phyloP scores from a whole-genome alignment of 2,888 invertebrate species.

The Drosophila longiperda region DNA sequence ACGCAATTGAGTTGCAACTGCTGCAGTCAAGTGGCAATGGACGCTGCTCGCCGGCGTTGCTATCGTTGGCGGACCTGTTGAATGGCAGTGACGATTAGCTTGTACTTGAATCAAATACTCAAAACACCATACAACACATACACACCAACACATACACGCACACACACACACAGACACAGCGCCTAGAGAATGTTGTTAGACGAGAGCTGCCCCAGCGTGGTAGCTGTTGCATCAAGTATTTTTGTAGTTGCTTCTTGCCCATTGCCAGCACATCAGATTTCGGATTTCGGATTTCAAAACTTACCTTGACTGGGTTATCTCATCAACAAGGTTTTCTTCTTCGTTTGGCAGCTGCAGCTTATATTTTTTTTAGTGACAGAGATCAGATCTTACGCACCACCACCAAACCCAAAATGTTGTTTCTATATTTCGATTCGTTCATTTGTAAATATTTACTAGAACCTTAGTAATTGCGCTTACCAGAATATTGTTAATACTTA shows the following conservation, averaged over 20 bases:
- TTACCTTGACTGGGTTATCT: constrained; percentile 26
- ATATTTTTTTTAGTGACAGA: constrained; percentile 21
- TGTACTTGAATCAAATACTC: constrained; percentile 47
- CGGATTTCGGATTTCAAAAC: not conserved
- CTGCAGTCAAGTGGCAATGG: constrained; percentile 50
- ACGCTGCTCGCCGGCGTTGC: constrained; percentile 43
- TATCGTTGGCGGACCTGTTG: constrained; percentile 61
- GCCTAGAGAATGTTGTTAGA: constrained; percentile 54
- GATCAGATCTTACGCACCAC: constrained; percentile 37
- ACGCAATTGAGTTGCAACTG: constrained; percentile 59
- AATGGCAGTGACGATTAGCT: constrained; percentile 56
- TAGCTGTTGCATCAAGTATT: constrained; percentile 59
- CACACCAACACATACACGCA: constrained; percentile 1
- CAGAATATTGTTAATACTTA: constrained; percentile 73
- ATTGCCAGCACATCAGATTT: constrained; percentile 17
- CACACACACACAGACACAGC: not conserved
- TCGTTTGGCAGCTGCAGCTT: constrained; percentile 18
- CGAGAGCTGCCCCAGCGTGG: constrained; percentile 36
- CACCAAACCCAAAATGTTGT: constrained; percentile 56
- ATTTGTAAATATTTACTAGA: constrained; percentile 77
- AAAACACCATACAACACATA: constrained; percentile 16
- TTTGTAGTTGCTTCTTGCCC: constrained; percentile 63
- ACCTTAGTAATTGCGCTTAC: constrained; percentile 58
- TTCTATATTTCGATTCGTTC: constrained; percentile 56
- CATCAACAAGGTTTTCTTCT: constrained; percentile 7